Evolutionary conservation across 2,797 vertebrate genomes (phyloP).

Genomic region (Zenarchopterus dispar): DNA sequence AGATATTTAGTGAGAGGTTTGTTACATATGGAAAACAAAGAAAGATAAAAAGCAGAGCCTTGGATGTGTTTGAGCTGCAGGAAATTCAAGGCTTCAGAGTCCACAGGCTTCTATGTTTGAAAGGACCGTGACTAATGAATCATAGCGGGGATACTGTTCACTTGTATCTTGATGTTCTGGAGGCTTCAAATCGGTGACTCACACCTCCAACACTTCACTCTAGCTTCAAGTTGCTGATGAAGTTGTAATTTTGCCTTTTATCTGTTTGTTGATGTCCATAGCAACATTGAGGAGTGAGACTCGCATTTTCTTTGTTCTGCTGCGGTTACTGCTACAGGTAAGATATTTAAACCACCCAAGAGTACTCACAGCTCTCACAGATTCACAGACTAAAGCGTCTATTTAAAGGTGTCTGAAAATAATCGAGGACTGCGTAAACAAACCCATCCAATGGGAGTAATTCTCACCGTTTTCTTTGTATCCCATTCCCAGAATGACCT

Average conservation of each 20-base stretch:
- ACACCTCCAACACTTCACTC: slow-evolving; percentile 26
- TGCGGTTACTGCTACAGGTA: background rate
- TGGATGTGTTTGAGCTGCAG: slow-evolving; percentile 33
- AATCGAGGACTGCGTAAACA: background rate
- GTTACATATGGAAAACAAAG: slow-evolving; percentile 27
- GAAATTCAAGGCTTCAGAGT: slow-evolving; percentile 52
- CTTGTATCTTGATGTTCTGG: slow-evolving; percentile 35
- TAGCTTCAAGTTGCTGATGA: slow-evolving; percentile 9
- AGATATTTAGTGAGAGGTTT: slow-evolving; percentile 50
- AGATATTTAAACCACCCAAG: too few relatives aligned
- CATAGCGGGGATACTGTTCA: slow-evolving; percentile 41
- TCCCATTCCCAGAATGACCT: slow-evolving; percentile 99
- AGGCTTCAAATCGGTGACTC: slow-evolving; percentile 52
- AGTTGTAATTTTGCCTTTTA: slow-evolving; percentile 10
- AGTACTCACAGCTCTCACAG: background rate
- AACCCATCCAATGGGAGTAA: accelerated
- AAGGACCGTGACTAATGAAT: slow-evolving; percentile 50
- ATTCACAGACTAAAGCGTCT: background rate
- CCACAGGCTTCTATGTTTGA: slow-evolving; percentile 38
- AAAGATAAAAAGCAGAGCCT: slow-evolving; percentile 31
- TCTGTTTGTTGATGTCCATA: background rate
- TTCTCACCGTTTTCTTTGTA: slow-evolving; percentile 99
- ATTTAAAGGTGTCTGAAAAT: slow-evolving; percentile 8
- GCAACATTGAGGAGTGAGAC: background rate
- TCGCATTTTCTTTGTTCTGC: background rate